Base-by-base conservation (phyloP, 2,113 vertebrate genomes). In the Rhagologus leucostigma region DNA sequence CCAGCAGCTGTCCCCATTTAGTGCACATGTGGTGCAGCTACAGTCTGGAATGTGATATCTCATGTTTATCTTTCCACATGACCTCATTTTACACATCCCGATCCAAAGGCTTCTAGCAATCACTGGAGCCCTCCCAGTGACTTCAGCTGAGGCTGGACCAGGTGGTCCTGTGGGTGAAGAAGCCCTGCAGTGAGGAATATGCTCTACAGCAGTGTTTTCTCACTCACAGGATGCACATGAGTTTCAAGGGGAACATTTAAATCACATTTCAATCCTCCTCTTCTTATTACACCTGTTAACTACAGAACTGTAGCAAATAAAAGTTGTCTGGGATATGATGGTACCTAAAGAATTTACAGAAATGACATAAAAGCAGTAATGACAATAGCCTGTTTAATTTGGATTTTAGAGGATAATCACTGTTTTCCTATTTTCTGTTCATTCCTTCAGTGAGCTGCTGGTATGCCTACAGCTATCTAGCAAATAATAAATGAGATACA, bases 371-470 rank as follows among this genome's bases (percentile, higher is more conserved):
- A 96, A 89, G 87, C 84, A 90, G 32, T 67, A 86, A 87, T 62
- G 88, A 82, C 71, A 96, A 90, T 47, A 90, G 87, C 68, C 84
- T 94, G 94, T 95, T 98, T 96, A 96, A 97, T 97, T 96, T 97
- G 96, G 95, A 92, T 96, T 97, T 96, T 91, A 91, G 95, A 96
- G 85, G 89, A 95, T 94, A 97, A 98, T 96, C 96, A 94, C 94
- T 95, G 94, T 88, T 94, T 96, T 87, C 91, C 39, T 94, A 94
- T 89, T 84, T 95, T 75, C 53, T 71, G 33, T 67, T 68, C 76
- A 68, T 90, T 90, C 80, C 92, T 89, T 92, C 76, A 52, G 62
- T 62, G 64, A 93, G 64, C n/a, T 92, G 56, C 86, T 82, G 80
- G 44, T 86, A 93, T 94, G 95, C 97, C 96, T 95, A 84, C 2